Conservation (phyloP, 1,140 invertebrate genomes). For the Semibalanus balanoides region DNA sequence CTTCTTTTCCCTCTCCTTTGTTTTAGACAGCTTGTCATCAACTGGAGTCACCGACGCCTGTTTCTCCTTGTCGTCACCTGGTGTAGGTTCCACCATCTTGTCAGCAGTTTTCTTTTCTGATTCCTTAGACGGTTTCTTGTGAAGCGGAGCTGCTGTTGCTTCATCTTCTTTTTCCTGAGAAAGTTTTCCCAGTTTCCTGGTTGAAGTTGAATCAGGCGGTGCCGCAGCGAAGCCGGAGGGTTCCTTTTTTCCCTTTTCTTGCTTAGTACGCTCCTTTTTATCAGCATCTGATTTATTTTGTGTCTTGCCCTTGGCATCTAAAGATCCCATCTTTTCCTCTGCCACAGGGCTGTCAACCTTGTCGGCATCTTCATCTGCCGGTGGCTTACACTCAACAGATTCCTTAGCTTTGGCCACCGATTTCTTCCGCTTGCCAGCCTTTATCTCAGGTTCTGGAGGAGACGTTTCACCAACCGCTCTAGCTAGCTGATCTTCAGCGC, state of each 20-base stretch:
- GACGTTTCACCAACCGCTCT: neutral
- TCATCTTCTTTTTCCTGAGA: slow-evolving; percentile 1
- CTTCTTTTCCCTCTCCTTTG: slow-evolving; percentile 15
- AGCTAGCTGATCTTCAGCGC: neutral
- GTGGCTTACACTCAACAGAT: no score
- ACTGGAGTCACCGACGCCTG: neutral
- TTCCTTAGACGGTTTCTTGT: slow-evolving; percentile 23
- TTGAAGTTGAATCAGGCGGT: neutral
- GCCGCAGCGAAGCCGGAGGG: neutral
- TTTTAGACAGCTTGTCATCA: slow-evolving; percentile 17
- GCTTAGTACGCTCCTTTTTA: slow-evolving; percentile 7
- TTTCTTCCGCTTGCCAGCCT: neutral
- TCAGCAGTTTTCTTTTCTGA: slow-evolving; percentile 20
- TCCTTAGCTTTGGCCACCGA: neutral
- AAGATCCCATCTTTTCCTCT: no score
- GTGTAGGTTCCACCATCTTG: no score
- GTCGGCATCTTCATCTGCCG: no score
- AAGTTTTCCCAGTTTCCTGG: neutral
- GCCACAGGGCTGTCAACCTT: no score
- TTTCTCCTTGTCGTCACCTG: slow-evolving; percentile 24
- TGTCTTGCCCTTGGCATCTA: neutral
- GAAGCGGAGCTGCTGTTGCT: slow-evolving; percentile 20
- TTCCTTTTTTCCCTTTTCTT: slow-evolving; percentile 14
- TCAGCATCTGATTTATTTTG: neutral
- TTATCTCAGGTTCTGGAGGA: neutral